phyloP scores from a whole-genome alignment of 2,888 invertebrate species.

The Tetramorium bicarinatum region DNA sequence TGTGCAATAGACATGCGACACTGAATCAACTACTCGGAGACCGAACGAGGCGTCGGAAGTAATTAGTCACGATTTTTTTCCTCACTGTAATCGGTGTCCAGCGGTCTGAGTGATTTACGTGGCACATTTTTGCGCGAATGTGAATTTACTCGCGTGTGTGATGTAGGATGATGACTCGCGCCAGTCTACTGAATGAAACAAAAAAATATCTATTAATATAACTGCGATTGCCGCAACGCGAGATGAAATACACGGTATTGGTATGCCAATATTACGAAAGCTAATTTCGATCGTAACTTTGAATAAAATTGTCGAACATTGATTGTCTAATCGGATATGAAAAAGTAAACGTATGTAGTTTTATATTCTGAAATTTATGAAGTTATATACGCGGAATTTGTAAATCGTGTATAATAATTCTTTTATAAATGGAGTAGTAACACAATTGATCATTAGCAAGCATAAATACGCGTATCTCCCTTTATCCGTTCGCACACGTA shows the following conservation, averaged over 20 bases:
- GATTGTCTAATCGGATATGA: neutral
- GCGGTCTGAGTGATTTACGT: slow-evolving; percentile 20
- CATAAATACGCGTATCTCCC: neutral
- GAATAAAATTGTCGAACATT: neutral
- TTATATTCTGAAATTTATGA: neutral
- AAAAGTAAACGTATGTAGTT: neutral
- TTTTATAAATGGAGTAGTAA: neutral
- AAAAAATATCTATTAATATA: slow-evolving; percentile 5
- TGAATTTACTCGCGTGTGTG: neutral
- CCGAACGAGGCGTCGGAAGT: slow-evolving; percentile 80
- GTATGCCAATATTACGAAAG: neutral
- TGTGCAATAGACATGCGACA: slow-evolving; percentile 39
- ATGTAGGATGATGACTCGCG: neutral
- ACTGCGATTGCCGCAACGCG: neutral
- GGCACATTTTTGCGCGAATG: slow-evolving; percentile 27
- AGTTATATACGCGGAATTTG: neutral
- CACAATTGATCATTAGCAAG: slow-evolving; percentile 23
- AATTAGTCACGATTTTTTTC: slow-evolving; percentile 79
- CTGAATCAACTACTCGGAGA: slow-evolving; percentile 77
- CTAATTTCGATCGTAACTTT: neutral
- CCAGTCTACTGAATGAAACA: neutral
- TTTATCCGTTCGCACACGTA: neutral
- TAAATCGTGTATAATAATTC: neutral
- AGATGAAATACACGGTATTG: neutral
- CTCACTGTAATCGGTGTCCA: slow-evolving; percentile 73